Evolutionary conservation across 2,888 invertebrate genomes (phyloP).

Genomic region (Hydropsyche betteni): DNA sequence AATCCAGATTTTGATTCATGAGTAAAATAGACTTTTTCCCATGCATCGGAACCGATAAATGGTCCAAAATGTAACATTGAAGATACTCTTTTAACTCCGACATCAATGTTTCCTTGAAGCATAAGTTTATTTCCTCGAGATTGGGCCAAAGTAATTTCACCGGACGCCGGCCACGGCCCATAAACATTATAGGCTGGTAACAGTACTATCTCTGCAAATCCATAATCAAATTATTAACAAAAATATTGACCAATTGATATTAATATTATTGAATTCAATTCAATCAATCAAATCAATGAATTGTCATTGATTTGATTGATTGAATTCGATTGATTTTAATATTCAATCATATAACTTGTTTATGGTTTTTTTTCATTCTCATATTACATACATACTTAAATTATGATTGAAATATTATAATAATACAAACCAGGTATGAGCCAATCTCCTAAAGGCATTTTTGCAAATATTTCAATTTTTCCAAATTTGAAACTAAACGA

Average conservation of each 20-base stretch:
- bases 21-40: slow-evolving; percentile 64
- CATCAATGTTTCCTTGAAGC: slow-evolving; percentile 61
- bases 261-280: no score
- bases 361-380: no score
- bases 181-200: slow-evolving; percentile 71
- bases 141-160: slow-evolving; percentile 76
- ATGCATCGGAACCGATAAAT: slow-evolving; percentile 64
- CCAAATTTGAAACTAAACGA: slow-evolving; percentile 75
- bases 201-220: slow-evolving; percentile 72
- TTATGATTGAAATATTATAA: neutral
- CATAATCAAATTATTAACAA: slow-evolving; percentile 46
- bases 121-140: slow-evolving; percentile 70
- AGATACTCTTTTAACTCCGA: slow-evolving; percentile 68
- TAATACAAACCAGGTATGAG: slow-evolving; percentile 65
- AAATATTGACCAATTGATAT: no score
- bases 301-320: no score
- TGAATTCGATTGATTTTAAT: no score
- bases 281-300: no score
- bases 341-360: no score
- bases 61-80: slow-evolving; percentile 76
- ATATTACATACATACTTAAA: no score
- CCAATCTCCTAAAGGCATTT: slow-evolving; percentile 78
- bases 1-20: slow-evolving; percentile 59
- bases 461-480: slow-evolving; percentile 70
- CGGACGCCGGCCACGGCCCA: slow-evolving; percentile 75